Base-by-base conservation (phyloP, 1,140 invertebrate genomes). In the Drusus annulatus region DNA sequence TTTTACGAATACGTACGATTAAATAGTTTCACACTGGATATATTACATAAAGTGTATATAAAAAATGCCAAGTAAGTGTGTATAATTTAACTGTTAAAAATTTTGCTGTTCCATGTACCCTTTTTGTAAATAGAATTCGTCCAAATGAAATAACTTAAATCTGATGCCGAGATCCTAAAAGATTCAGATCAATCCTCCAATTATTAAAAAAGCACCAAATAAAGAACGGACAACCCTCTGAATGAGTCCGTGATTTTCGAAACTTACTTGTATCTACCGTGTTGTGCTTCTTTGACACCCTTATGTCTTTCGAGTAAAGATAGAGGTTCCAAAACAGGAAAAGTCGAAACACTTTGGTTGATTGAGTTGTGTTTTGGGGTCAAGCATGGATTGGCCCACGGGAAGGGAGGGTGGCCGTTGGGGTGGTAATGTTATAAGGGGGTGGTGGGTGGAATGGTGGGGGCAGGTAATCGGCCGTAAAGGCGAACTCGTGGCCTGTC, bases 331-430 rank as follows among this genome's bases (percentile, higher is more conserved):
- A 52, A 78, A 75, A 56, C 76, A 52, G 75, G 52, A 79, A 78
- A 82, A 82, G 81, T 74, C 79, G 75, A 69, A 83, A 83, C 81
- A 83, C 81, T 83, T 83, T 83, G 81, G 78, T 78, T 83, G 81
- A 83, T 83, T 83, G 81, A 83, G 81, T 83, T 83, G 81, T 83
- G 81, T 82, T 82, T 78, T 65, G 36, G 78, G 78, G 81, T 82
- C 73, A 82, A 82, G 74, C 78, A 76, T 77, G 77, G 69, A 82
- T 76, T 79, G 77, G 71, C 60, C 60, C 19, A 15, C 19, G 36
- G 60, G 28, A 28, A 5, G 63, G 76, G 28, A 45, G 36, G 31
- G 36, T 45, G 36, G 36, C 8, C 10, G 31, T 45, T 13, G 8
- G 36, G 36, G 36, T 45, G 36, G 36, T 45, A 45, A 45, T 45